Percentiles rank a stretch among this genome's conserved stretches.
Evolutionary conservation across 1,140 invertebrate genomes (phyloP).

Genomic region (Drosophila ogumai): DNA sequence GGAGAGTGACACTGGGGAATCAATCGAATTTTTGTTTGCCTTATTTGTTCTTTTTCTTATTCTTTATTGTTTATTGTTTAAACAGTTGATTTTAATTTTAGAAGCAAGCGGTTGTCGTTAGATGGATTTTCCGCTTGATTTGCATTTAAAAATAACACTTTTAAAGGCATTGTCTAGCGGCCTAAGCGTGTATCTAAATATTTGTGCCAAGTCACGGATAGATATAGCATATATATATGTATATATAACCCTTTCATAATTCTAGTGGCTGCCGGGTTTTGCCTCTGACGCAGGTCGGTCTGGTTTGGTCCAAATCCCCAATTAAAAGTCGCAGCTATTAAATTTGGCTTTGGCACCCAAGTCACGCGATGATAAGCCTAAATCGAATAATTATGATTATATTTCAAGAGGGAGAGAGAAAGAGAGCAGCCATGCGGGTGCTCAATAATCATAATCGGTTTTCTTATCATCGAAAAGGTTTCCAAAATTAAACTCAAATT

Average conservation of each 20-base stretch:
- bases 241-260: not conserved
- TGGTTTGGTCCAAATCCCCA: constrained; percentile 17
- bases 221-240: not conserved
- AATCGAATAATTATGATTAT: constrained; percentile 72
- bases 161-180: constrained; percentile 16
- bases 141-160: constrained; percentile 55
- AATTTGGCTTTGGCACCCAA: constrained; percentile 34
- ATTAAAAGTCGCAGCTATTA: constrained; percentile 48
- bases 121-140: constrained; percentile 65
- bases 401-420: not conserved
- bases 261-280: constrained; percentile 28
- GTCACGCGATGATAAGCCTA: constrained; percentile 79
- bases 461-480: not conserved
- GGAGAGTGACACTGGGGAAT: constrained; percentile 22
- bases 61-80: constrained; percentile 43
- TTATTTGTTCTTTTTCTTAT: too few relatives aligned
- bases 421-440: constrained; percentile 1
- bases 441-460: constrained; percentile 8
- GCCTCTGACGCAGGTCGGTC: constrained; percentile 36
- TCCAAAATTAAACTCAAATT: constrained; percentile 3
- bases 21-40: constrained; percentile 32
- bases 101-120: constrained; percentile 41
- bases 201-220: constrained; percentile 20
- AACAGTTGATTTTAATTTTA: constrained; percentile 79
- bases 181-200: constrained; percentile 57